Base-by-base conservation (phyloP, 2,888 invertebrate genomes). In the Vanessa cardui region DNA sequence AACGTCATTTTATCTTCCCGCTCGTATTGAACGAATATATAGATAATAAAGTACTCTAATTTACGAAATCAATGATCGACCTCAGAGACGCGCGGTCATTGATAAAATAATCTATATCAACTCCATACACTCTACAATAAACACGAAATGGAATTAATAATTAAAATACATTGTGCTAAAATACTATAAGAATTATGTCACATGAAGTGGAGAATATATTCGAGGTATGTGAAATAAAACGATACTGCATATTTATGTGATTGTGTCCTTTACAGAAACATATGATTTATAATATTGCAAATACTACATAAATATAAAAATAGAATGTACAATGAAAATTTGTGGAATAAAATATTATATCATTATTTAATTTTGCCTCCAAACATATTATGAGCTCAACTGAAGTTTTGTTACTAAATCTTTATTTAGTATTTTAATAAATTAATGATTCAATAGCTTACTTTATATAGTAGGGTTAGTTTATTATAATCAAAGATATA, bases 81-180 rank as follows among this genome's bases (percentile, higher is more conserved):
- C 77, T 73, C 71, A 64, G 62, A 64, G 69, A 70, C 60, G 26
- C 18, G 66, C 73, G 74, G 74, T 74, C 73, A 73, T 68, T 74
- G 89, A 89, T 88, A 87, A 87, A 82, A 70, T 79, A 83, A 85
- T 84, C 78, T 76, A 70, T 61, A 52, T 68, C 58, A 7, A 45
- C n/a, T 56, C 44, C 33, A 50, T 31, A 26, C 46, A 26, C 46
- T 21, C 33, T 45, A 52, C 18, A 54, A 54, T 31, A 54, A 54
- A 54, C 26, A 31, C 31, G 31, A 31, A 31, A 31, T 31, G 31
- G 18, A 21, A 21, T 3, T 31, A 16, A 16, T n/a, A 16, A 31
- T 52, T 46, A 31, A 59, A 44, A 31, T 59, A 45, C n/a, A n/a
- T n/a, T n/a, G 21, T 61, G 6, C 58, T 68, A 64, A 54, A 64